Evolutionary conservation across 1,140 invertebrate species (phyloP), one percentile per base, ranked within the genome.

Genomic region (Archegozetes longisetosus): DNA sequence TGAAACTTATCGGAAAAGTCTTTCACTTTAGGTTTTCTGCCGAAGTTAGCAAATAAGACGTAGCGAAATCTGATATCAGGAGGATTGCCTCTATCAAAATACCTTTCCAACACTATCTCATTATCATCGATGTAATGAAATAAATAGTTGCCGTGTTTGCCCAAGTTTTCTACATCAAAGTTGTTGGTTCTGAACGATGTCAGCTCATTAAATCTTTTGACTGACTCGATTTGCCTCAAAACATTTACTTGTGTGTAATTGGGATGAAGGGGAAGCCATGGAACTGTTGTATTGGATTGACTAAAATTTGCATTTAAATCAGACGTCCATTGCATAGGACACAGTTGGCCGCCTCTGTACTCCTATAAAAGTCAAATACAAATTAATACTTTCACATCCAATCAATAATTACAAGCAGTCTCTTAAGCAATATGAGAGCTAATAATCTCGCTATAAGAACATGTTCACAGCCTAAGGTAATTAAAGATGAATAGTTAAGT

Each of bases 251-350:
- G 9, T 17, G 27, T 23, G 28, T 63, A 64, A 23, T 65, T 61
- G 1, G 63, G 58, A 61, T 60, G 60, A 13, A 64, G 3, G 2
- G 65, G 65, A 1, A 66, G 20, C 65, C 65, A 66, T 2, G 60
- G 55, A 3, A 24, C 13, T 24, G 56, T 2, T n/a, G 23, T 55
- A 22, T 20, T 26, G 17, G 55, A 22, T 14, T 27, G n/a, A 6
- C 58, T 62, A 55, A 66, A 66, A 24, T 64, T 62, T 9, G 55
- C 65, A 1, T 60, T 56, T 12, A 58, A 57, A 26, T 56, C 55
- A 2, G 63, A 40, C n/a, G 57, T 60, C 65, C 65, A 66, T 14
- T 61, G 56, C 62, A 66, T 65, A 2, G 65, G 65, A 22, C 61
- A 61, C 6, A 66, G 51, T 55, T 66, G 65, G 24, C 65, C 64